A percentile compares a stretch with the other conserved stretches of the same genome.
These are phyloP conservation scores for Drosophila mimetica DNA, from an alignment of 2,888 invertebrate species.

Conservation along the genomic window DNA sequence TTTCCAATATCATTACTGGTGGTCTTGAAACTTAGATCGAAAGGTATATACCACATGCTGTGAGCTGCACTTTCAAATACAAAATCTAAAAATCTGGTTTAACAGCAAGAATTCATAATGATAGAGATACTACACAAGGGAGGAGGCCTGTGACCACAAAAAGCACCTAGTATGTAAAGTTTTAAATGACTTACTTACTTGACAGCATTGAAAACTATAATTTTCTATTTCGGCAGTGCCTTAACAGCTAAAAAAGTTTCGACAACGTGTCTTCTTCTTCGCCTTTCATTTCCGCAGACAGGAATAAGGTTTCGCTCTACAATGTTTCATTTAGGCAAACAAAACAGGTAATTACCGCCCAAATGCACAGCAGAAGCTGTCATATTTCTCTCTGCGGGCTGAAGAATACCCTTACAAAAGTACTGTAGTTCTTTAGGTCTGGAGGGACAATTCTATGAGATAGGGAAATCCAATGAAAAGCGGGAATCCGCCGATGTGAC, in stretches of 20 bases:
- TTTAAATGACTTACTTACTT: conserved; percentile 2
- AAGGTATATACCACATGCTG: no score
- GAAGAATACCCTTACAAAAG: neutral
- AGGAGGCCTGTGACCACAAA: no score
- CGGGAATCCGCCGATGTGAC: conserved; percentile 7
- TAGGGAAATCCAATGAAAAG: conserved; percentile 4
- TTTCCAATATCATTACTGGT: no score
- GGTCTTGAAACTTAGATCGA: no score
- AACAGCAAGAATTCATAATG: conserved; percentile 3
- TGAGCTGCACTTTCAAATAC: neutral
- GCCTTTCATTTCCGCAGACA: conserved; percentile 40
- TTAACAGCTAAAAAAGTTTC: conserved; percentile 6
- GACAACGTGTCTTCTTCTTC: conserved; percentile 1
- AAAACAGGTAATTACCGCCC: conserved; percentile 37
- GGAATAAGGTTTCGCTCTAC: conserved; percentile 14
- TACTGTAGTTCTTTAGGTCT: neutral
- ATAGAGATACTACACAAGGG: neutral
- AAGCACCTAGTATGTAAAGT: neutral
- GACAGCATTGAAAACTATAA: conserved; percentile 15
- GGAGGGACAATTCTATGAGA: neutral
- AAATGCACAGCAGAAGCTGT: no score
- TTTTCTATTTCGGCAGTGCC: conserved; percentile 8
- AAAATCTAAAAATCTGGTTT: neutral
- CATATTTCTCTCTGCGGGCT: no score
- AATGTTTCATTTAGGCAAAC: conserved; percentile 16